Conservation (phyloP, 92 coral and sea anemone species). For the Epizoanthus stellaris region DNA sequence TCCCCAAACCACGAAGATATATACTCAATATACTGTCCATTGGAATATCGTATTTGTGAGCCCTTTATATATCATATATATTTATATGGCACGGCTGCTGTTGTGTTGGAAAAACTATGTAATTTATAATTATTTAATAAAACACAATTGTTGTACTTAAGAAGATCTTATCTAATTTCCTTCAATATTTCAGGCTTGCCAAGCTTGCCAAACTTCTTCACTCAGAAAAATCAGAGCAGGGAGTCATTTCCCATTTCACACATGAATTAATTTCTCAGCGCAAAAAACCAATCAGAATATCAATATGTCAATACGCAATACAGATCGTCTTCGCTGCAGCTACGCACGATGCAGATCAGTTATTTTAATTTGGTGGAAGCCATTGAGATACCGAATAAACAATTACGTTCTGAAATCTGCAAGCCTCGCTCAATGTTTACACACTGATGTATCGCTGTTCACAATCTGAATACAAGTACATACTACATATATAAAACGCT, state of each 20-base stretch:
- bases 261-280: neutral
- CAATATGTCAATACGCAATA: neutral
- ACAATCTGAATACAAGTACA: neutral
- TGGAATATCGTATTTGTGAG: too few species aligned
- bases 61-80: too few species aligned
- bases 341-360: too few species aligned
- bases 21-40: too few species aligned
- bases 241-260: neutral
- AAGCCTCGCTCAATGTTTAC: conserved; percentile 11
- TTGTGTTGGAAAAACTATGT: too few species aligned
- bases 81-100: too few species aligned
- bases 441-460: neutral
- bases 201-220: conserved; percentile 15
- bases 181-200: conserved; percentile 13
- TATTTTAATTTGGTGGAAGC: too few species aligned
- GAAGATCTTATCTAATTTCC: conserved; percentile 15
- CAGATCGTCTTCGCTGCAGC: neutral
- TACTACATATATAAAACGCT: neutral
- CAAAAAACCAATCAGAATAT: neutral
- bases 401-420: conserved; percentile 1
- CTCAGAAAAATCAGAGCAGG: conserved; percentile 16
- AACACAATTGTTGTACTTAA: neutral
- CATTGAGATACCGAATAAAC: neutral
- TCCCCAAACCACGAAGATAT: too few species aligned
- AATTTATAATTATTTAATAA: neutral